Evolutionary conservation across 2,797 vertebrate genomes (phyloP).

Genomic region (Hapalemur alaotrensis): DNA sequence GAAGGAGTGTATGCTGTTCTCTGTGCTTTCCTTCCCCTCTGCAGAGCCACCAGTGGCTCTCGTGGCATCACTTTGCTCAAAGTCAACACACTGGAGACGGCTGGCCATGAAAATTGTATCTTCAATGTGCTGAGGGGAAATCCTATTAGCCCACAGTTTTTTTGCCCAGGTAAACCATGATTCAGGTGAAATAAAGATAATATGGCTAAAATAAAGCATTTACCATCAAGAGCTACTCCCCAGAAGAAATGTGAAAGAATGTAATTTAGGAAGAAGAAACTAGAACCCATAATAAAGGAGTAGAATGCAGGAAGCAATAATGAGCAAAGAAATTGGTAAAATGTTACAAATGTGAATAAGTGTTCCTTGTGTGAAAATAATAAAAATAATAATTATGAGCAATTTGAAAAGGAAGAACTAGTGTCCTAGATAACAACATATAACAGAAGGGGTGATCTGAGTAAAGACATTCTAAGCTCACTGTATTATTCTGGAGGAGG

Average conservation of each 20-base stretch:
- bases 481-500: background rate
- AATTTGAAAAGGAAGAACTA: background rate
- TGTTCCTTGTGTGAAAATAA: background rate
- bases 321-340: background rate
- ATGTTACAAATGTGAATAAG: background rate
- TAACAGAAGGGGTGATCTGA: background rate
- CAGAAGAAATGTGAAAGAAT: background rate
- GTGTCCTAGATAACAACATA: background rate
- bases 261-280: background rate
- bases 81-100: background rate
- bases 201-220: background rate
- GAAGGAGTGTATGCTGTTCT: background rate
- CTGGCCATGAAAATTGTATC: background rate
- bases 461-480: background rate
- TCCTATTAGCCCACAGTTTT: background rate
- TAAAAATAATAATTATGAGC: background rate
- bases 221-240: background rate
- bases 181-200: background rate
- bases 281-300: background rate
- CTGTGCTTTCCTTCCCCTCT: background rate
- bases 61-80: background rate
- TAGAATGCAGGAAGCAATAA: background rate
- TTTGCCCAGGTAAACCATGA: background rate
- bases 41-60: background rate
- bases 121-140: background rate